Conservation (phyloP, 2,113 vertebrate genomes). For the Rhagologus leucostigma region DNA sequence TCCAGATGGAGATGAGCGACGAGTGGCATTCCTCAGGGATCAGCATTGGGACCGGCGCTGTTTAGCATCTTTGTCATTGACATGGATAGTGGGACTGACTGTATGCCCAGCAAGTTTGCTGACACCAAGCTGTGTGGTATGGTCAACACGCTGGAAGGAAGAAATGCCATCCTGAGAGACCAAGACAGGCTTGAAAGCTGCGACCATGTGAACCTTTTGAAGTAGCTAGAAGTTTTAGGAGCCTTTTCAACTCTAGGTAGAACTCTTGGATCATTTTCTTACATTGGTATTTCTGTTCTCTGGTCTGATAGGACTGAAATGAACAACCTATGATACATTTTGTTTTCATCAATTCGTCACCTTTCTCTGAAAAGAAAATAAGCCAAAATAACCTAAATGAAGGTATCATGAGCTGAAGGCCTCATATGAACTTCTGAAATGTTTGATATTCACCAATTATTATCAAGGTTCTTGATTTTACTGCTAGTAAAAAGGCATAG, state of each 20-base stretch:
- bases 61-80: not conserved
- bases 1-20: not conserved
- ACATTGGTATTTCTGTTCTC: not conserved
- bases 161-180: not conserved
- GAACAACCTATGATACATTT: not conserved
- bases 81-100: not conserved
- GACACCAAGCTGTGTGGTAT: not conserved
- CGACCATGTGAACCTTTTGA: not conserved
- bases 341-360: not conserved
- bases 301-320: not conserved
- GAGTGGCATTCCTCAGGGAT: not conserved
- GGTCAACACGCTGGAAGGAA: not conserved
- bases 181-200: not conserved
- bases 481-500: not conserved
- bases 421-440: not conserved
- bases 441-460: not conserved
- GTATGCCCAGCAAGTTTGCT: not conserved
- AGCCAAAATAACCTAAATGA: not conserved
- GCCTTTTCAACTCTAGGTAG: not conserved
- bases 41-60: accelerated
- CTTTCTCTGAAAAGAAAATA: not conserved
- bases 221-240: not conserved
- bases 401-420: not conserved
- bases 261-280: not conserved
- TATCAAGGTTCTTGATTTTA: not conserved